Percentiles rank a stretch among this genome's conserved stretches.
Conservation (phyloP, 2,113 vertebrate species). For the Enhydra lutris region DNA sequence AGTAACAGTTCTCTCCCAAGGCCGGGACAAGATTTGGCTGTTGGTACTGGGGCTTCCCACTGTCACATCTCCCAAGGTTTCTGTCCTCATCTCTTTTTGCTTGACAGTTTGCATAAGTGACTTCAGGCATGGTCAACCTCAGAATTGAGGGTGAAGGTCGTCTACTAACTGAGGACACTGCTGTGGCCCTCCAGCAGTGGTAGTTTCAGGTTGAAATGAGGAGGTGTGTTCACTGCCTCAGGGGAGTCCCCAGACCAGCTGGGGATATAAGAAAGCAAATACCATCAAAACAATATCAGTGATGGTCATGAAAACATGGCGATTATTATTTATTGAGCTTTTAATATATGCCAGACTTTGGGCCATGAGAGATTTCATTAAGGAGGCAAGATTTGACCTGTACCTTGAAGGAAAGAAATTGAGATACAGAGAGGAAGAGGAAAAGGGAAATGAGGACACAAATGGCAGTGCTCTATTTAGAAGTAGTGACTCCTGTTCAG, state of each 20-base stretch:
- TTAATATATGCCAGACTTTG: not conserved
- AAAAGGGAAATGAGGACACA: not conserved
- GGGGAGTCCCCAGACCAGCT: not conserved
- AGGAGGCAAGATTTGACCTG: constrained; percentile 1
- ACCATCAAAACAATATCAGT: not conserved
- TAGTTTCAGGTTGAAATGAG: not conserved
- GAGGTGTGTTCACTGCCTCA: not conserved
- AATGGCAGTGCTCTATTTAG: not conserved
- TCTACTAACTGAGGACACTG: not conserved
- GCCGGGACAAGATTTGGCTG: not conserved
- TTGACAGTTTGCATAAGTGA: not conserved
- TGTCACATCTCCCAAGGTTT: not conserved
- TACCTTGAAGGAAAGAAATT: not conserved
- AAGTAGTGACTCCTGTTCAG: not conserved
- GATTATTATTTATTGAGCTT: not conserved
- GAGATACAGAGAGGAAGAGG: not conserved
- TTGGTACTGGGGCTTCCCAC: not conserved
- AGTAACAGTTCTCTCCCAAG: not conserved
- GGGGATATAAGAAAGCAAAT: not conserved
- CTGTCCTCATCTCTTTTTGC: not conserved
- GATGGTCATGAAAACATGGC: not conserved
- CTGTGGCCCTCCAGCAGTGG: not conserved
- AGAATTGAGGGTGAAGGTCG: not conserved
- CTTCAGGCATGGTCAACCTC: not conserved
- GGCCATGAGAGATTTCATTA: not conserved